Conservation (phyloP, 1,140 invertebrate genomes). For the Atta colombica region DNA sequence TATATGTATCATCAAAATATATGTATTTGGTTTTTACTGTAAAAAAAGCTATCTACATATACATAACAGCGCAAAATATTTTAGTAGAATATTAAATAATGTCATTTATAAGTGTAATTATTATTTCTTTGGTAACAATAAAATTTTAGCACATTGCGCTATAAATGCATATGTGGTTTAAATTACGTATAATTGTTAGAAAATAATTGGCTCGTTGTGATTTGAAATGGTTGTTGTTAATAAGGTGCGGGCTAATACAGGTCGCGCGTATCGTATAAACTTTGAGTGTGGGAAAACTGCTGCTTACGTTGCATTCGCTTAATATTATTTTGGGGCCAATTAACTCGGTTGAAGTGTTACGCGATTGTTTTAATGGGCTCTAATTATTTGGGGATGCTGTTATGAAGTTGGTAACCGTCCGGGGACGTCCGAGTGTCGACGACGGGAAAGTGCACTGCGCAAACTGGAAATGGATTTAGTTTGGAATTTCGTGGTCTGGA, state of each 20-base stretch:
- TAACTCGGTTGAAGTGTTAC: slow-evolving; percentile 59
- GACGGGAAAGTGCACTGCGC: slow-evolving; percentile 56
- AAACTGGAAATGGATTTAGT: slow-evolving; percentile 74
- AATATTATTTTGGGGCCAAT: slow-evolving; percentile 69
- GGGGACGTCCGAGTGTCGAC: slow-evolving; percentile 53
- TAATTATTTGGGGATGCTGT: slow-evolving; percentile 69
- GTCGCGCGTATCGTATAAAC: slow-evolving; percentile 42
- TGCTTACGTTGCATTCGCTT: slow-evolving; percentile 46
- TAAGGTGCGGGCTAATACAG: background rate
- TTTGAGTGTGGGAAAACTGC: slow-evolving; percentile 48
- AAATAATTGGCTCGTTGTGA: slow-evolving; percentile 7
- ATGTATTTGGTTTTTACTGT: background rate
- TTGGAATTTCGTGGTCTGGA: slow-evolving; percentile 66
- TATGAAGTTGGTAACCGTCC: slow-evolving; percentile 69
- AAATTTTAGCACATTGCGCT: background rate
- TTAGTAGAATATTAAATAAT: background rate
- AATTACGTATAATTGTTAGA: background rate
- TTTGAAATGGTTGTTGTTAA: slow-evolving; percentile 35
- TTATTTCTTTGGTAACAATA: background rate
- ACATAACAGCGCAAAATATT: background rate
- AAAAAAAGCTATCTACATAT: background rate
- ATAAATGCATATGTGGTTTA: background rate
- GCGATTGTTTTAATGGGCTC: slow-evolving; percentile 66
- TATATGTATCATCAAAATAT: background rate
- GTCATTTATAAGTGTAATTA: background rate